Evolutionary conservation across 2,797 vertebrate species (phyloP), one percentile per base, ranked within the genome.

Genomic region (Hybognathus amarus): DNA sequence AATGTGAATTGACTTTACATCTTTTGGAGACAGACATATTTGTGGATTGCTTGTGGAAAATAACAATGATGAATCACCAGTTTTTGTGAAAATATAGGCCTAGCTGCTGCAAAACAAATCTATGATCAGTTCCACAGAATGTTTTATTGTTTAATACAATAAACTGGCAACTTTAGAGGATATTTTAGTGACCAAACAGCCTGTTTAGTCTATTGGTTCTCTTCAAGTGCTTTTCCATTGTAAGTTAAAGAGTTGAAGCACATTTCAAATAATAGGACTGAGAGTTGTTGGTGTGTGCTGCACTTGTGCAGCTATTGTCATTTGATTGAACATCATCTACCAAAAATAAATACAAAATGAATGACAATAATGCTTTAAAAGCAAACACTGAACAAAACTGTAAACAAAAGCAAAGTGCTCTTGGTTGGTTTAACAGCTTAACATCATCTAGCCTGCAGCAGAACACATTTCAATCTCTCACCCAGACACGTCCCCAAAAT

Each of bases 361-460:
- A 77, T 22, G 15, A 47, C 71, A 42, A 77, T 24, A 10, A 45
- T 24, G 40, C 30, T 79, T 79, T 30, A 24, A 40, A 18, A 77
- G 33, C 7, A 47, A 27, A 38, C 24, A 64, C 59, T 56, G 40
- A 40, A 50, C n/a, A 24, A 66, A 11, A 78, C 45, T 33, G 13
- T 38, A 63, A 63, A 42, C 45, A 10, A 30, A 70, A 83, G 77
- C 70, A 67, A 80, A 85, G 82, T 71, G 56, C 75, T 71, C 79
- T 70, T 56, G 59, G 52, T 79, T 79, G 24, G 33, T 64, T 45
- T 63, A 17, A 61, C 59, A 61, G n/a, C 2, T 54, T 56, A 79
- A 76, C 61, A 67, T 70, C 52, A 86, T 79, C 79, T 59, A 66
- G 69, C 38, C 13, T 40, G 54, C 10, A 63, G 24, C 12, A 63